Base-by-base conservation (phyloP, 2,888 invertebrate species). In the Mythimna impura region DNA sequence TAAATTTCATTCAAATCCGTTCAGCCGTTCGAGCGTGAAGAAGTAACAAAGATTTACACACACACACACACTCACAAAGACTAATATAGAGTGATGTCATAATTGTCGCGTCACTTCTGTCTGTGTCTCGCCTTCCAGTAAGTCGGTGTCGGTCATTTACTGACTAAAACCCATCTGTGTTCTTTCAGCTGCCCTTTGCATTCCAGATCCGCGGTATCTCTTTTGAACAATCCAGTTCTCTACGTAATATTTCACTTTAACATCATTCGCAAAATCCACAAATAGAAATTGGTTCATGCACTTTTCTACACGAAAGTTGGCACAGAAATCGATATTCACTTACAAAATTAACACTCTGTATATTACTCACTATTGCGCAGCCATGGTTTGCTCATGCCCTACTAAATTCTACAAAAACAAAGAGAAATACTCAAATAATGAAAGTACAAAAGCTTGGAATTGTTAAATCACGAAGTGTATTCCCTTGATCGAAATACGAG, bases 391-490 rank as follows among this genome's bases (percentile, higher is more conserved):
- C 17, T 47, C 20, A 34, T 71, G 25, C 0, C 10, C 0, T 36
- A 17, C 9, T 47, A 4, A n/a, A 36, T 68, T 62, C 17, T 14
- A 36, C 34, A 17, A 54, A 77, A 55, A 50, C 17, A 67, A 57
- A 81, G 30, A 61, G 10, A 66, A 52, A 30, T 58, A 71, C 63
- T 66, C 34, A 60, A 70, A 76, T 70, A 36, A 64, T 8, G 25
- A 58, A 71, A 66, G 66, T 54, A 62, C 22, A n/a, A 66, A 77
- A 71, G 73, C 71, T 76, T 73, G 73, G 72, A 71, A 84, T 76
- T 75, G 74, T 79, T 72, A 81, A 78, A 79, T 85, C 71, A 84
- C 84, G 73, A 76, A 76, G 70, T 72, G 52, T 76, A 78, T 62
- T 71, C 75, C 63, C 25, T 67, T 73, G 81, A 86, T 86, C 81